Evolutionary conservation across 2,888 invertebrate species (phyloP).

Genomic region (Omphaloscelis lunosa): DNA sequence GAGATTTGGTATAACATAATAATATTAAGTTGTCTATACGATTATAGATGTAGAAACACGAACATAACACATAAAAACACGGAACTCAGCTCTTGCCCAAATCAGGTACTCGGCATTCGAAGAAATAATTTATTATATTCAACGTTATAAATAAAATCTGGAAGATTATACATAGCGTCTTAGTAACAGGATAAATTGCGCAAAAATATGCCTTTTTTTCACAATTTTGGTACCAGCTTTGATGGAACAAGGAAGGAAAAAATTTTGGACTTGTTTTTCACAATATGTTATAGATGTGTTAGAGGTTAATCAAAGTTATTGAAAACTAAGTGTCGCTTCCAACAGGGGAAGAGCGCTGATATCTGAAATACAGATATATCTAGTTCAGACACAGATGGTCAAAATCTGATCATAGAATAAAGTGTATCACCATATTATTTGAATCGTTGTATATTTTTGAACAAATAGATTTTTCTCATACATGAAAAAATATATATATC

Average conservation of each 20-base stretch:
- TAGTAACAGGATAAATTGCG: constrained; percentile 1
- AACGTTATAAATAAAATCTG: background rate
- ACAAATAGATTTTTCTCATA: background rate
- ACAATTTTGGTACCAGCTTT: background rate
- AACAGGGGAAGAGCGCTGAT: background rate
- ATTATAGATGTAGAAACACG: background rate
- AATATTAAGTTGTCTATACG: background rate
- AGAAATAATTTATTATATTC: constrained; percentile 1
- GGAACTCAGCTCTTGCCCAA: background rate
- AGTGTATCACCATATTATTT: background rate
- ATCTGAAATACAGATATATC: background rate
- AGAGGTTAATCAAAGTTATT: background rate
- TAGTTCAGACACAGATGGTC: background rate
- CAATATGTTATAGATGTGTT: background rate
- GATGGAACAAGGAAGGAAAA: background rate
- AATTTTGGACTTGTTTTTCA: background rate
- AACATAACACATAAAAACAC: background rate
- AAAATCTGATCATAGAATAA: background rate
- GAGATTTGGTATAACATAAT: background rate
- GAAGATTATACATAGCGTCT: background rate
- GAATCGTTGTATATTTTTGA: background rate
- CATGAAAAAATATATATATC: no score
- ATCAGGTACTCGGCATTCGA: background rate
- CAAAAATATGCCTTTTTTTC: background rate
- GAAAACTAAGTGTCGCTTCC: background rate